A percentile compares a stretch with the other conserved stretches of the same genome.
Evolutionary conservation across 2,888 invertebrate genomes (phyloP).

Genomic region (Noctua pronuba): DNA sequence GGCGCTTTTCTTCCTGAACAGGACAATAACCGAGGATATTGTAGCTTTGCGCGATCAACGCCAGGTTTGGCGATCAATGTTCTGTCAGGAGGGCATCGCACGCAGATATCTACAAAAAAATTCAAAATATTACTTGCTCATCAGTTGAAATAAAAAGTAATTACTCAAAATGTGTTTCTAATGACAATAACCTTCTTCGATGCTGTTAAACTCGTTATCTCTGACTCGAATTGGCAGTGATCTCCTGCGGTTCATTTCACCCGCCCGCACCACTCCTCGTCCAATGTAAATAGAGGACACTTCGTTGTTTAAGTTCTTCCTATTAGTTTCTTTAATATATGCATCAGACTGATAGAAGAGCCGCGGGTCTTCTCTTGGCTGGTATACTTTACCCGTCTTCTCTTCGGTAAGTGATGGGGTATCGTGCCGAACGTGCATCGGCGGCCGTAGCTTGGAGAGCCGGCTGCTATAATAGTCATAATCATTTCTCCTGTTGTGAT

Average conservation of each 20-base stretch:
- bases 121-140: not conserved
- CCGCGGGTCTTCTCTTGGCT: constrained; percentile 85
- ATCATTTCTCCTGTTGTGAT: constrained; percentile 78
- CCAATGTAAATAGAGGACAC: constrained; percentile 81
- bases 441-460: constrained; percentile 74
- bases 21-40: constrained; percentile 77
- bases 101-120: constrained; percentile 71
- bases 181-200: constrained; percentile 66
- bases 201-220: constrained; percentile 69
- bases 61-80: constrained; percentile 83
- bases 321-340: constrained; percentile 83
- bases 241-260: constrained; percentile 65
- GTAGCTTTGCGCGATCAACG: constrained; percentile 78
- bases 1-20: constrained; percentile 80
- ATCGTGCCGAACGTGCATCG: constrained; percentile 74
- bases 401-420: constrained; percentile 71
- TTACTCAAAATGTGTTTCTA: constrained; percentile 21
- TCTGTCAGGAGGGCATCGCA: constrained; percentile 86
- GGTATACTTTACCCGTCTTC: constrained; percentile 78
- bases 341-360: constrained; percentile 86
- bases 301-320: constrained; percentile 79
- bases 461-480: constrained; percentile 83
- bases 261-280: constrained; percentile 77
- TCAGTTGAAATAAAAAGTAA: constrained; percentile 17
- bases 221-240: constrained; percentile 66